These are phyloP conservation scores for Drosophila athabasca DNA, from an alignment of 1,140 invertebrate species.

Conservation along the genomic window DNA sequence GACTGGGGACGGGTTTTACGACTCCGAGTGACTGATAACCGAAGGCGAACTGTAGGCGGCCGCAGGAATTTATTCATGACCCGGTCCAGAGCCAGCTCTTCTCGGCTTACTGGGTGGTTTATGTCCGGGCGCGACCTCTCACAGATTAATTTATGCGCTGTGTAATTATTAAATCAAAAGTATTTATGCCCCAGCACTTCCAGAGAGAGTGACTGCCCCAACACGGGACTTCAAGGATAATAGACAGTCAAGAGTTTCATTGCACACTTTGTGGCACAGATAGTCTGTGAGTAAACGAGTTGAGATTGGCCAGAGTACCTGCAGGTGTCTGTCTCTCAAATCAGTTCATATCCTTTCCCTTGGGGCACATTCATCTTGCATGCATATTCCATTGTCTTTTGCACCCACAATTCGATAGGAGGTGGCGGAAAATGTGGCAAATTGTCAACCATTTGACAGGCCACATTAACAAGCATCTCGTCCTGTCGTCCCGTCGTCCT, in stretches of 20 bases:
- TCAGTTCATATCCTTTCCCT: too few relatives aligned
- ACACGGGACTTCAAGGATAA: conserved; percentile 14
- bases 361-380: conserved; percentile 1
- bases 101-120: conserved; percentile 64
- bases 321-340: too few relatives aligned
- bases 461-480: conserved; percentile 35
- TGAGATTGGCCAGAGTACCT: too few relatives aligned
- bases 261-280: conserved; percentile 1
- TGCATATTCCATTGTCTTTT: conserved; percentile 16
- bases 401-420: conserved; percentile 1
- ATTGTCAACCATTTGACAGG: conserved; percentile 47
- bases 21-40: conserved; percentile 77
- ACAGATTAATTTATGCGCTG: conserved; percentile 67
- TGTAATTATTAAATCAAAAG: conserved; percentile 72
- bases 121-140: conserved; percentile 48
- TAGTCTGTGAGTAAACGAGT: too few relatives aligned
- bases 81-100: conserved; percentile 39
- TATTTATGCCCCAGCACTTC: conserved; percentile 35
- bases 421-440: conserved; percentile 29
- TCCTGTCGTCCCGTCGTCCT: not conserved
- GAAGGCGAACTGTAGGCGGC: conserved; percentile 50
- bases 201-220: not conserved
- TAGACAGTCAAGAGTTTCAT: conserved; percentile 46
- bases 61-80: conserved; percentile 75
- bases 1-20: conserved; percentile 29